Evolutionary conservation across 2,113 vertebrate genomes (phyloP), one percentile per base, ranked within the genome.

Genomic region (Phodopus roborovskii): DNA sequence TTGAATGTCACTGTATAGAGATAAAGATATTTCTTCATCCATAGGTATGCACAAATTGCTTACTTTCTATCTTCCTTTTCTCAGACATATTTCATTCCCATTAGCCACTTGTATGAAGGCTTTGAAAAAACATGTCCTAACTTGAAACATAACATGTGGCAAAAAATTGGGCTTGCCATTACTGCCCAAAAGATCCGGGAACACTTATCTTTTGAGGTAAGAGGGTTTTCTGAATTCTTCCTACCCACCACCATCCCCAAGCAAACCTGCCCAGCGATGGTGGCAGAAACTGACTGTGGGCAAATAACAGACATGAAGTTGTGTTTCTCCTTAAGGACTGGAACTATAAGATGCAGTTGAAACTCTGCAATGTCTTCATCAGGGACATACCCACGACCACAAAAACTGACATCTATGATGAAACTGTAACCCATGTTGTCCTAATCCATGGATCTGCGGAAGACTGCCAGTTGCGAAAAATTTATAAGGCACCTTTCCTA

Each of bases 81-180:
- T 39, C 96, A 98, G 98, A 93, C 96, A 1, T 98, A 90, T 96
- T 98, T 98, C 95, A 98, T 98, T 92, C 90, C 97, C 84, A 98
- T 97, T 86, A 28, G 26, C 56, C 83, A 97, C 60, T 95, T 98
- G 78, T 94, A 97, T 90, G 94, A 98, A 78, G 95, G 94, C 58
- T 98, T 98, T 96, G 71, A 98, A 92, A 53, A 89, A 3, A 98
- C 81, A 33, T 90, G 5, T 83, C 97, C 98, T 77, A 58, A 75
- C 36, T 95, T 98, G 84, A 96, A 98, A 95, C 96, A 98, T 56
- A 98, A 98, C 95, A 98, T 98, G 88, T 98, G 98, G 98, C 90
- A 95, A 70, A 97, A 98, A 97, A 91, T 98, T 79, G 97, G 98
- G 81, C 97, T 97, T 92, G 90, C 88, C 66, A 97, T 98, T 96